Percentiles rank a stretch among this genome's conserved stretches.
phyloP scores from a whole-genome alignment of 2,113 vertebrate genomes.

The Notothenia rossii region DNA sequence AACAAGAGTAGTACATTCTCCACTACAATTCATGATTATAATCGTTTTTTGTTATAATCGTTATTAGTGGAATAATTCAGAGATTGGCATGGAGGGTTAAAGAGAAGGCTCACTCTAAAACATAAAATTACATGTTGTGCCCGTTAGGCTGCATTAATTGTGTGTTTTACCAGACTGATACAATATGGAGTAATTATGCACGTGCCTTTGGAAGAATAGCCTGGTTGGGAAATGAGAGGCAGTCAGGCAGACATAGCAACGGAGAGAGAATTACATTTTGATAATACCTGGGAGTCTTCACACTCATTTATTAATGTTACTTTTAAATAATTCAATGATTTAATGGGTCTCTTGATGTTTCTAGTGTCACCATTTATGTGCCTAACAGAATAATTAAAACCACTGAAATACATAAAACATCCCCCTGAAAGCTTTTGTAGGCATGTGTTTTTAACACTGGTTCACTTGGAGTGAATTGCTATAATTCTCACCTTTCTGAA shows the following conservation, averaged over 20 bases:
- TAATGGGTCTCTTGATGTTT: constrained; percentile 44
- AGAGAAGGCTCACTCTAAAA: neutral
- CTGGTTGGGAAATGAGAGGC: neutral
- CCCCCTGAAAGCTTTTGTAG: constrained; percentile 2
- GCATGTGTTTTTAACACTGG: constrained; percentile 12
- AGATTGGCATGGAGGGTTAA: neutral
- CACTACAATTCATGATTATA: neutral
- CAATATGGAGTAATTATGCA: constrained; percentile 53
- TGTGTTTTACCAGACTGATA: constrained; percentile 40
- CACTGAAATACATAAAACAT: constrained; percentile 30
- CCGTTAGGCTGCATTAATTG: constrained; percentile 10
- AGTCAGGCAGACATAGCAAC: neutral
- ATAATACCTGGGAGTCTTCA: constrained; percentile 45
- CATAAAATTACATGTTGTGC: neutral
- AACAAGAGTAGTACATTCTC: neutral
- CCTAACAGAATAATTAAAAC: constrained; percentile 12
- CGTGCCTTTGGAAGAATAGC: neutral
- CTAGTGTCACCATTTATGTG: constrained; percentile 15
- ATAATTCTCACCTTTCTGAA: neutral
- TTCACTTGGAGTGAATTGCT: neutral
- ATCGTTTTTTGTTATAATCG: too few relatives aligned
- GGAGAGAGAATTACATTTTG: constrained; percentile 29
- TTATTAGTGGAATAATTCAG: too few relatives aligned
- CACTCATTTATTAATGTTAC: constrained; percentile 47
- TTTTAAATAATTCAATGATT: constrained; percentile 48